Evolutionary conservation across 2,113 vertebrate species (phyloP), one percentile per base, ranked within the genome.

Genomic region (Ranitomeya variabilis): DNA sequence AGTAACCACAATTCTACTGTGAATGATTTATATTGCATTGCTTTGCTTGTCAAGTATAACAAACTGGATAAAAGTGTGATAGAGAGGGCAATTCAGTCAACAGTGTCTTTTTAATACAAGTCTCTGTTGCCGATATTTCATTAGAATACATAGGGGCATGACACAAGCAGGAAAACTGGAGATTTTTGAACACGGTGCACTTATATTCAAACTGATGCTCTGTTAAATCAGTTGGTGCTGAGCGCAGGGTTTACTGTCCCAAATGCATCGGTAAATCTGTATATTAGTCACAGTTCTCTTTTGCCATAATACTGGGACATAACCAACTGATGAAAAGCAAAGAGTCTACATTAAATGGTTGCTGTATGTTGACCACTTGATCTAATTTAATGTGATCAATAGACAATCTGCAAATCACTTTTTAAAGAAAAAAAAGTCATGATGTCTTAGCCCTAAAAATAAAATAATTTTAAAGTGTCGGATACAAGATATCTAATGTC

Each of bases 1-100:
- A 83, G 81, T 89, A 84, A 89, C 80, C 81, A 84, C 87, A 66
- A 74, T 57, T 83, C 81, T 66, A 67, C 81, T 78, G 81, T 76
- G 87, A 89, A 84, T 84, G 80, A 89, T 89, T 89, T 89, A 89
- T 89, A 78, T 84, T 67, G 73, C 81, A 78, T 74, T 78, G 59
- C 80, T 84, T 76, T 89, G 87, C 81, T 78, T 84, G 87, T 84
- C 87, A 89, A 84, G 80, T 89, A 89, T 84, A 89, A 89, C 71
- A 78, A 89, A 84, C 81, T 62, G 80, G 71, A 89, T 89, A 67
- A 89, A 89, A 89, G 81, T 89, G 81, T 89, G 71, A 84, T 78
- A 77, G 87, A 88, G 71, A 84, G 87, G 81, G 81, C 81, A 84
- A 55, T 26, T 62, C 87, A 84, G 80, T 84, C 59, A 84, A 78